A percentile compares a stretch with the other conserved stretches of the same genome.
Conservation (phyloP, 2,797 vertebrate genomes). For the Mus minutoides region DNA sequence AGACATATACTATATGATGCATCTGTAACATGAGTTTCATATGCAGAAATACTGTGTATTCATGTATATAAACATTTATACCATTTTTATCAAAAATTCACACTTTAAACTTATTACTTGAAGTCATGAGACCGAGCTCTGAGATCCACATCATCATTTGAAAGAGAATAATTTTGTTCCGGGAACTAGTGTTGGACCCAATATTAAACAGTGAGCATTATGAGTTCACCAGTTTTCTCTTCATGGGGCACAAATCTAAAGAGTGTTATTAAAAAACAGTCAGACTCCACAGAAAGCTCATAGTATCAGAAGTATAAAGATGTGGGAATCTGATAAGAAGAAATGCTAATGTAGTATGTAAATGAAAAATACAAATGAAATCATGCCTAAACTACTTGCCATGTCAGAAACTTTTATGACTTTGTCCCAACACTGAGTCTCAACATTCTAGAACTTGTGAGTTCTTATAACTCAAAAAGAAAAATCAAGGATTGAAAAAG, state of each 20-base stretch:
- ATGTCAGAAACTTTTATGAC: slow-evolving; percentile 10
- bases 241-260: neutral
- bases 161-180: neutral
- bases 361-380: slow-evolving; percentile 56
- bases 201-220: neutral
- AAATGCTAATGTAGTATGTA: neutral
- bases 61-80: neutral
- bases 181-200: neutral
- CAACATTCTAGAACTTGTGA: slow-evolving; percentile 15
- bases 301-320: neutral
- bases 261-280: neutral
- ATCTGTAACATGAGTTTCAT: neutral
- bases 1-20: neutral
- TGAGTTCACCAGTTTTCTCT: neutral
- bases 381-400: neutral
- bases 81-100: neutral
- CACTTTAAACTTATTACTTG: slow-evolving; percentile 34
- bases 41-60: neutral
- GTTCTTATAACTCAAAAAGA: neutral
- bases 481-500: neutral
- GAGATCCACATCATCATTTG: neutral
- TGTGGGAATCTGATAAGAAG: neutral
- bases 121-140: neutral
- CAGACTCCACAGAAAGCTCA: neutral
- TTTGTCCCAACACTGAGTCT: neutral